Conservation (phyloP, 2,113 vertebrate species). For the Meles meles region DNA sequence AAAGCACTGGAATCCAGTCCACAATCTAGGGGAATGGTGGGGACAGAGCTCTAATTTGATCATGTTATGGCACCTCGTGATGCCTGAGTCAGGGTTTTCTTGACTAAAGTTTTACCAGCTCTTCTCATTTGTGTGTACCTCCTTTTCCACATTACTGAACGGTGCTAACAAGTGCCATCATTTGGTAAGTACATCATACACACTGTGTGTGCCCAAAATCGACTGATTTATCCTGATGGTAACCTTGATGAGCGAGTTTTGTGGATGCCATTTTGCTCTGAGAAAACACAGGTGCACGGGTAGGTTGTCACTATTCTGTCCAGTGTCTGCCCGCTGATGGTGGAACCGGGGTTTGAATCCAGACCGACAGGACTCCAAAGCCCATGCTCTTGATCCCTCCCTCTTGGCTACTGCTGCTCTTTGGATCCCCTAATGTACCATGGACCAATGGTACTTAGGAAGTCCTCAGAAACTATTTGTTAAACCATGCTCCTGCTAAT, state of each 20-base stretch:
- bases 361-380: not conserved
- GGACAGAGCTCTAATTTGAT: not conserved
- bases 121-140: not conserved
- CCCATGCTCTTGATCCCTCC: not conserved
- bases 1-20: not conserved
- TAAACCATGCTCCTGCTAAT: not conserved
- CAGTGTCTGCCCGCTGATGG: not conserved
- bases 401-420: not conserved
- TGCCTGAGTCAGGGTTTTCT: not conserved
- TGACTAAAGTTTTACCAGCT: not conserved
- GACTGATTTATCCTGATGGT: not conserved
- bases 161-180: not conserved
- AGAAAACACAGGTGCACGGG: not conserved
- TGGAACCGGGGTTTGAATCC: not conserved
- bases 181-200: not conserved
- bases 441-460: not conserved
- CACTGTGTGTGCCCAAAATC: not conserved
- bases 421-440: not conserved
- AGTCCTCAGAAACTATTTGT: not conserved
- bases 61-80: not conserved
- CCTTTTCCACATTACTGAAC: not conserved
- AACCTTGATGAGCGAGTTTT: not conserved
- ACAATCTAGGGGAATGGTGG: not conserved
- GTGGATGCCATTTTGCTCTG: not conserved
- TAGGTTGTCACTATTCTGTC: not conserved